Base-by-base conservation (phyloP, 2,888 invertebrate genomes). In the Thera britannica region DNA sequence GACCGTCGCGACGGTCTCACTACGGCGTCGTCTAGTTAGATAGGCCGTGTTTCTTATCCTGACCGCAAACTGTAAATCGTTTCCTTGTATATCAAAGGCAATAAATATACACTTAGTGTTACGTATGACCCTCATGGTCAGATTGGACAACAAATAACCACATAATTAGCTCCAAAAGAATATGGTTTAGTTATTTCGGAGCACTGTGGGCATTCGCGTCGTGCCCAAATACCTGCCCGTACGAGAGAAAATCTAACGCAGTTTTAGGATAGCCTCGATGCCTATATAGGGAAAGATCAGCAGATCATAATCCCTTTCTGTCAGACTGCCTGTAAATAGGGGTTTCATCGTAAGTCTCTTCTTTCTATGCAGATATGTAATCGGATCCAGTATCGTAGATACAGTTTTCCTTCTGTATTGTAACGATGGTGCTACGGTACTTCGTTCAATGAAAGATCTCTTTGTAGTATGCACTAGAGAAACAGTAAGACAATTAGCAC, bases 401-500 rank as follows among this genome's bases (percentile, higher is more conserved):
- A 48, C n/a, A 48, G 11, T 2, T 48, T 48, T 48, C 9, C 46
- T 46, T 48, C n/a, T 48, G 48, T 48, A 6, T 23, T n/a, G 34
- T 8, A 34, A 6, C 54, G 2, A 35, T 54, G 34, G 54, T 35
- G 9, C 34, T 34, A 55, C 55, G 9, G 23, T 52, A 55, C 55
- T 23, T 38, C 12, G 55, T 56, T 12, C 48, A 68, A 67, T 63
- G 65, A 74, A 72, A 57, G 58, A 35, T 52, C 38, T 62, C 70
- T 34, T 68, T 74, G 69, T 74, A 68, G 48, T 23, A 36, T 36
- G n/a, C 11, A 55, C 51, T 54, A 8, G 60, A 64, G 60, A 60
- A 70, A 68, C 70, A 36, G 71, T 70, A 68, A 52, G 38, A 55
- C 66, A 72, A 74, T 75, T 75, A 75, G 51, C 70, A 67, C 44